Evolutionary conservation across 2,113 vertebrate species (phyloP).

Genomic region (Cyprinodon variegatus): DNA sequence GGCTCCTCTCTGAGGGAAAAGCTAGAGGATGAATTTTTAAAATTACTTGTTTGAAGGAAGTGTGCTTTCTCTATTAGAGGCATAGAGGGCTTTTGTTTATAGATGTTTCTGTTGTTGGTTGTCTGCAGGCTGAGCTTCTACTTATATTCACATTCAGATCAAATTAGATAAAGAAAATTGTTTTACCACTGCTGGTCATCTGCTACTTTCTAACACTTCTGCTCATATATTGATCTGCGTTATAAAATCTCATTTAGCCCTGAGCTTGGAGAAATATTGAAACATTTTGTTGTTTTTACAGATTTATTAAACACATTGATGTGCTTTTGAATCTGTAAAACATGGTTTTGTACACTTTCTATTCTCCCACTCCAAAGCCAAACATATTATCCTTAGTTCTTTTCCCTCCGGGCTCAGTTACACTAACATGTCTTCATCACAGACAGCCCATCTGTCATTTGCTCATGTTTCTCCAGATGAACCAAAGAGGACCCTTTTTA

Average conservation of each 20-base stretch:
- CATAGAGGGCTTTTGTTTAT: constrained; percentile 23
- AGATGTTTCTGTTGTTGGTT: constrained; percentile 21
- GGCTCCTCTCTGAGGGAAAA: constrained; percentile 28
- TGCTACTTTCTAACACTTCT: neutral
- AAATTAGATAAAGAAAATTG: constrained; percentile 5
- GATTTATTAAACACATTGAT: neutral
- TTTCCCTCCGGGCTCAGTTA: neutral
- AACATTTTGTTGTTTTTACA: neutral
- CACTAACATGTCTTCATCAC: neutral
- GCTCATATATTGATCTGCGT: neutral
- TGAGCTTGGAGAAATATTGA: neutral
- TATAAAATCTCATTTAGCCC: neutral
- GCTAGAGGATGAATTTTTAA: constrained; percentile 15
- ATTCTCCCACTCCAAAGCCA: neutral
- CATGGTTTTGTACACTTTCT: neutral
- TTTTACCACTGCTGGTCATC: neutral
- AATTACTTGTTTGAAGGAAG: constrained; percentile 11
- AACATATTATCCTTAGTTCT: neutral
- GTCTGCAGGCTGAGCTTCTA: constrained; percentile 26
- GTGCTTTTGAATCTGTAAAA: neutral
- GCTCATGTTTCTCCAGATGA: neutral
- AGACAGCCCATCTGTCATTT: neutral
- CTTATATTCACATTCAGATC: constrained; percentile 41
- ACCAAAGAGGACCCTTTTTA: neutral
- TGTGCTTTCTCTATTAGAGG: constrained; percentile 20